Conservation (phyloP, 1,140 invertebrate genomes). For the Zaprionus kolodkinae region DNA sequence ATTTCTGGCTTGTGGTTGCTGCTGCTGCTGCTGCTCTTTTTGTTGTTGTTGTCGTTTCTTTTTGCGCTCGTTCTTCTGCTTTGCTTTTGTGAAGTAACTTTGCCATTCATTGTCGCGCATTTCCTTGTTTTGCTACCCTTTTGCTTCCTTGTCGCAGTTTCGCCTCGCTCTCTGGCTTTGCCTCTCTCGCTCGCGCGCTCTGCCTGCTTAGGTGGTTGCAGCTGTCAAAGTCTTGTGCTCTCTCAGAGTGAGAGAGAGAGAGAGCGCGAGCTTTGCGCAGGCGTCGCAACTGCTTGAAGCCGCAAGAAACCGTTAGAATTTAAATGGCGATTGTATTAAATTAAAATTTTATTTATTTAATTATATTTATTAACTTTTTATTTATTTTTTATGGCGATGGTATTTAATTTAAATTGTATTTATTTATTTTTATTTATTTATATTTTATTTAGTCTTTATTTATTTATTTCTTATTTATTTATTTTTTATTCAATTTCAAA, state of each 20-base stretch:
- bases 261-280: slow-evolving; percentile 41
- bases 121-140: slow-evolving; percentile 80
- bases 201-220: slow-evolving; percentile 16
- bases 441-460: too few species aligned
- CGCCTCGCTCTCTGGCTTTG: slow-evolving; percentile 9
- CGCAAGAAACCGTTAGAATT: slow-evolving; percentile 46
- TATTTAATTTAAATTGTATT: not conserved
- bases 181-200: slow-evolving; percentile 14
- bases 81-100: slow-evolving; percentile 59
- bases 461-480: too few species aligned
- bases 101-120: slow-evolving; percentile 64
- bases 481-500: too few species aligned
- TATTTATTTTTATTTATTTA: too few species aligned
- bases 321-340: not conserved
- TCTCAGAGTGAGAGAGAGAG: not conserved
- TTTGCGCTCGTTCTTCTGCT: slow-evolving; percentile 33
- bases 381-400: too few species aligned
- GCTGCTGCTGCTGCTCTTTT: not conserved
- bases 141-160: slow-evolving; percentile 60
- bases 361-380: not conserved
- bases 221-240: not conserved
- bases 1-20: slow-evolving; percentile 31
- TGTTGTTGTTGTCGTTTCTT: slow-evolving; percentile 33
- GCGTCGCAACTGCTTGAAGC: slow-evolving; percentile 22
- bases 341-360: not conserved